Conservation (phyloP, 2,888 invertebrate genomes). For the Agriopis leucophaearia region DNA sequence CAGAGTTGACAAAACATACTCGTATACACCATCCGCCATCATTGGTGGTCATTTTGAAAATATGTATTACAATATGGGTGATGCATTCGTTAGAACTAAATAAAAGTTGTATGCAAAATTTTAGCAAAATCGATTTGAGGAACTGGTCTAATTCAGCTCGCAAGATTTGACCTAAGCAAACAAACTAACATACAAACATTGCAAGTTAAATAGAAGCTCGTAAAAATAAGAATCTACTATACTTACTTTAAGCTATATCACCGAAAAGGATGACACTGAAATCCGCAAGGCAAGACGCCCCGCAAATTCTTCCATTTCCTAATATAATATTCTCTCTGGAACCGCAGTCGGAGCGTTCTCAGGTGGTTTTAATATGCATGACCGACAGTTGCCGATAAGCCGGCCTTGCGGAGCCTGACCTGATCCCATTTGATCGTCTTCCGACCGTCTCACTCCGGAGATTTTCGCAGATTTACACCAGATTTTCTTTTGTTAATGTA, state of each 20-base stretch:
- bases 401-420: slow-evolving; percentile 67
- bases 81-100: too few relatives aligned
- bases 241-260: neutral
- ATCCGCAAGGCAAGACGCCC: slow-evolving; percentile 11
- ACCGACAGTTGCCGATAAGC: slow-evolving; percentile 72
- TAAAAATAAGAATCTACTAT: neutral
- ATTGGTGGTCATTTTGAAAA: too few relatives aligned
- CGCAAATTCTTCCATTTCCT: slow-evolving; percentile 38
- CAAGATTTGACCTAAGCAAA: too few relatives aligned
- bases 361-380: slow-evolving; percentile 78
- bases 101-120: too few relatives aligned
- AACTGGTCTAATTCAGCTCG: too few relatives aligned
- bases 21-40: too few relatives aligned
- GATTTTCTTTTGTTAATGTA: slow-evolving; percentile 50
- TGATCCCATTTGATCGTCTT: slow-evolving; percentile 76
- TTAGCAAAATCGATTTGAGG: too few relatives aligned
- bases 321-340: slow-evolving; percentile 69
- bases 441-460: slow-evolving; percentile 53
- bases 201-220: neutral
- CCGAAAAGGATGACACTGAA: neutral
- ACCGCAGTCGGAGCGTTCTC: slow-evolving; percentile 55
- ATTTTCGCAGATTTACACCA: slow-evolving; percentile 67
- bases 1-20: too few relatives aligned
- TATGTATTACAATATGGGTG: too few relatives aligned
- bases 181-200: too few relatives aligned